Evolutionary conservation across 64 coral and sea anemone species (phyloP), one percentile per base, ranked within the genome.

Genomic region (Porites lutea): DNA sequence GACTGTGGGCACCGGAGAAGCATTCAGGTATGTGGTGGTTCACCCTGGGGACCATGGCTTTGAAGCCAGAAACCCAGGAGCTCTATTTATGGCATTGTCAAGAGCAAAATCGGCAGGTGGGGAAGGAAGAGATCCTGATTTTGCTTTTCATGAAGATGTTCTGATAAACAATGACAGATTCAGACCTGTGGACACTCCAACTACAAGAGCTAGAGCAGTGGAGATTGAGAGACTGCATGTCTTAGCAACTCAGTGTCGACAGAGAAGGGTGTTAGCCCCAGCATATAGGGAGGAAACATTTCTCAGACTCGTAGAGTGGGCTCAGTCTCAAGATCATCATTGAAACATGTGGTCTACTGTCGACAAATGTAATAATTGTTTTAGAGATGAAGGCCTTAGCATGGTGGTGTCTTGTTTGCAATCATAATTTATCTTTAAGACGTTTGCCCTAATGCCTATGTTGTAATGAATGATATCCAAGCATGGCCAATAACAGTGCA

Each of bases 131-230:
- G 27, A 37, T 37, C 27, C 87, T 65, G 87, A 89, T 63, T 89
- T 89, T 67, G 87, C 87, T 13, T 89, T 89, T 89, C n/a, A 78
- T 67, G 72, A 89, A 51, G 73, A 70, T 71, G 83, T 87, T 5
- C 52, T 87, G 63, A 72, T 87, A 45, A 37, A 37, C 27, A 37
- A 37, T 37, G 27, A 37, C 27, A 37, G 27, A 37, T 37, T 37
- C 27, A 37, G 65, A 5, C 63, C 62, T 51, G 87, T 89, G 2
- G 67, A 89, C 62, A 89, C 72, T 48, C 71, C 72, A 59, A 78
- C 58, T 48, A 89, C 74, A 19, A 53, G 13, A 18, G 71, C 87
- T 18, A 73, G 87, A 62, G 27, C 27, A 37, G 27, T 37, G 27
- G 27, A 37, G 27, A 37, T 37, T 37, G 27, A 37, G 27, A 37